Conservation (phyloP, 1,140 invertebrate genomes). For the Anastrepha obliqua region DNA sequence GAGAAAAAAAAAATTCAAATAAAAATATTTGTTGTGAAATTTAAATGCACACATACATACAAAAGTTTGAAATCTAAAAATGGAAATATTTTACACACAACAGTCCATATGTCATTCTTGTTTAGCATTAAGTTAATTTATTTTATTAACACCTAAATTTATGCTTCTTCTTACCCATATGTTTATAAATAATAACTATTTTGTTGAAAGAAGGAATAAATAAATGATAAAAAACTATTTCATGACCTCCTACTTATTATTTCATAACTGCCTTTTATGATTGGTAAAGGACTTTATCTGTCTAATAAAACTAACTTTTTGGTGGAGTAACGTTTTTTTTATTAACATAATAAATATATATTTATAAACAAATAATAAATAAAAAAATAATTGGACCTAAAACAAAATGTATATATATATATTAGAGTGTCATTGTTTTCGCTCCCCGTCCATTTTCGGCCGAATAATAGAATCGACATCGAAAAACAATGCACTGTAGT, state of each 20-base stretch:
- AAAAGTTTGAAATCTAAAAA: not conserved
- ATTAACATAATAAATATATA: no score
- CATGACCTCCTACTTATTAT: not conserved
- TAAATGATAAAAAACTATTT: slow-evolving; percentile 17
- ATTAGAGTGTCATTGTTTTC: no score
- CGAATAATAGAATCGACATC: no score
- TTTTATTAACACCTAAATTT: slow-evolving; percentile 13
- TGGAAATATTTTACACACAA: not conserved
- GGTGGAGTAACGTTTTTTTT: no score
- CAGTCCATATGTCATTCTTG: not conserved
- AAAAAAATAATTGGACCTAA: no score
- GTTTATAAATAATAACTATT: slow-evolving; percentile 21
- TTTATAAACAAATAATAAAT: no score
- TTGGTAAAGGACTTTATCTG: not conserved
- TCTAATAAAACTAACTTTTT: no score
- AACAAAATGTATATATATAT: no score
- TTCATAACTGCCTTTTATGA: not conserved
- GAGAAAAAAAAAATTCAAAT: no score
- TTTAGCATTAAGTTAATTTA: slow-evolving; percentile 49
- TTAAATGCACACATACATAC: slow-evolving; percentile 19
- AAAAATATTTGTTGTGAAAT: not conserved
- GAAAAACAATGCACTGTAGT: no score
- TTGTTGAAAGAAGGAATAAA: slow-evolving; percentile 38
- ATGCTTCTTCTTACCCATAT: not conserved
- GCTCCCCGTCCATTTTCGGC: no score